Percentiles rank a stretch among this genome's conserved stretches.
These are phyloP conservation scores for Vulpes lagopus DNA, from an alignment of 2,113 vertebrate genomes.

Conservation along the genomic window DNA sequence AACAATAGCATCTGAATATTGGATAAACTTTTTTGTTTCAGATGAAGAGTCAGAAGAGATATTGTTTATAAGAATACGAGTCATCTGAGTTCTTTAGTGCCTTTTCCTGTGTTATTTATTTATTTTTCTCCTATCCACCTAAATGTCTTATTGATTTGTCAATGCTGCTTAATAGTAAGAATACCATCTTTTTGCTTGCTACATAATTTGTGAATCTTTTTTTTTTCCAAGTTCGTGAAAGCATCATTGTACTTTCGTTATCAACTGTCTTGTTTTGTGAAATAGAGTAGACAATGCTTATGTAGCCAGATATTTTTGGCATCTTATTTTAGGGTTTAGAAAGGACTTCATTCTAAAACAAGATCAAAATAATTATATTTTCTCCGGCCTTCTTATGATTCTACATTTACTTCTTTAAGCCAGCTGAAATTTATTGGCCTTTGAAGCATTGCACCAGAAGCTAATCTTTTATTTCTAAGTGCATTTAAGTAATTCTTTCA, in stretches of 20 bases:
- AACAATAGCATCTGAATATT: background rate
- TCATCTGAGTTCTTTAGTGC: background rate
- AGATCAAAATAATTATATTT: background rate
- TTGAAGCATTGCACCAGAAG: background rate
- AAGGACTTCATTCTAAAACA: background rate
- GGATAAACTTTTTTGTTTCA: background rate
- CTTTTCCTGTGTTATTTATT: background rate
- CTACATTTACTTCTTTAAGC: background rate
- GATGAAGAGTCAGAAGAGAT: background rate
- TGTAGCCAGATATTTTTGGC: background rate
- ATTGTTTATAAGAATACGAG: background rate
- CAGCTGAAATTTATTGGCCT: background rate
- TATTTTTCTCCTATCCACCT: background rate
- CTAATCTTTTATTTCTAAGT: background rate
- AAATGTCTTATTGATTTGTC: background rate
- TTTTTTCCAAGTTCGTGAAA: background rate
- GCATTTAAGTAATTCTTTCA: background rate
- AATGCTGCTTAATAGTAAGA: background rate
- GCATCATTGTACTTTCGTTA: background rate
- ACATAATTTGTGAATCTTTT: background rate
- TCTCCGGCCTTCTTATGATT: background rate
- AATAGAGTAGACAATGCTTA: background rate
- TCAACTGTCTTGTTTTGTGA: background rate
- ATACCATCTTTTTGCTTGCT: background rate
- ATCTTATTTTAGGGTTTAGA: background rate